Base-by-base conservation (phyloP, 2,888 invertebrate species). In the Diloba caeruleocephala region DNA sequence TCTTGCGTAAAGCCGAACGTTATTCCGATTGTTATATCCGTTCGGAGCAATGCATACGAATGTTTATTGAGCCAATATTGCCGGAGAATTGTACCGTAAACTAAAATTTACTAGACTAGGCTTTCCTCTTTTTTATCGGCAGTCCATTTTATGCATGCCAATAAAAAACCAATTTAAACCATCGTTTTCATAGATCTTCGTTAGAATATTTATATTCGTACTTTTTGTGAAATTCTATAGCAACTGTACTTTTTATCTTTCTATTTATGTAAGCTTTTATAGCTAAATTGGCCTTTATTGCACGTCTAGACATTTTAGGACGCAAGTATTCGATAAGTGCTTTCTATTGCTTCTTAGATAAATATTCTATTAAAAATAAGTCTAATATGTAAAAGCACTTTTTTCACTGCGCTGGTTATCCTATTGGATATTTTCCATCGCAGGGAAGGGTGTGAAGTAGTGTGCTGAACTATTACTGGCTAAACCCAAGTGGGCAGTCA, bases 1-100 rank as follows among this genome's bases (percentile, higher is more conserved):
- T 62, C 58, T 71, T 74, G 71, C 71, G 67, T 77, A 76, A 80
- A 78, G 64, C 71, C 49, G 62, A 56, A 67, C 74, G 82, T 82
- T 78, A 84, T 77, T 79, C 73, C 77, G 73, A 84, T 82, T 82
- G 83, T 79, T 78, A 81, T 79, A 79, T 76, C 79, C 76, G 70
- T 64, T 74, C 74, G 70, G 64, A 74, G 76, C 81, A 81, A 71
- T 78, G 78, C 79, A 82, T 81, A 82, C 82, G 80, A 83, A 82
- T 84, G 82, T 89, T 88, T 88, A 89, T 82, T 68, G 71, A 62
- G 44, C 77, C 85, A 85, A 88, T 87, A 87, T 76, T 75, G 76
- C 75, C 68, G 67, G 79, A 77, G 73, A 76, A 72, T 81, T 76
- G 76, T 71, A 74, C 81, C 70, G 82, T 87, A 85, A 89, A 88